These are phyloP conservation scores for Agonopterix heracliana DNA, from an alignment of 2,888 invertebrate species.

Conservation along the genomic window DNA sequence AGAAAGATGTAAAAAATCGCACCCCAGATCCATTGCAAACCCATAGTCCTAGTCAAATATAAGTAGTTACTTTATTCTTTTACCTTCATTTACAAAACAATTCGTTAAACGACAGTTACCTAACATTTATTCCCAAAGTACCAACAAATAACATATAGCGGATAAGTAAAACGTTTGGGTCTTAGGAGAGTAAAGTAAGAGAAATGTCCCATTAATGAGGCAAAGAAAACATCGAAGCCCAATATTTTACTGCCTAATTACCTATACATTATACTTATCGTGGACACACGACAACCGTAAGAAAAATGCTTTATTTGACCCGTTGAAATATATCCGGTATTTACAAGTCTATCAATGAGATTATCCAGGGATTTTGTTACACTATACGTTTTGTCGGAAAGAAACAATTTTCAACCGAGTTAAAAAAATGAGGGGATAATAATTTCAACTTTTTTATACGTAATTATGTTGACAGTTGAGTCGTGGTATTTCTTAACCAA, in stretches of 20 bases:
- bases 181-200: slow-evolving; percentile 55
- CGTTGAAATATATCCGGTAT: slow-evolving; percentile 52
- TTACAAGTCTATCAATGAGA: slow-evolving; percentile 64
- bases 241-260: slow-evolving; percentile 68
- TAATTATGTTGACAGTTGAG: no score
- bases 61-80: no score
- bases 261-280: slow-evolving; percentile 70
- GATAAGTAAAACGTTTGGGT: slow-evolving; percentile 1
- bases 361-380: slow-evolving; percentile 20
- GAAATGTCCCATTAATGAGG: slow-evolving; percentile 60
- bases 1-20: no score
- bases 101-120: background rate
- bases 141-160: background rate
- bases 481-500: no score
- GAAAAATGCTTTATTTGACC: slow-evolving; percentile 58
- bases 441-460: no score
- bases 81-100: background rate
- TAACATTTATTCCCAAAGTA: background rate
- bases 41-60: no score
- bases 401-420: no score
- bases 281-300: slow-evolving; percentile 31
- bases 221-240: slow-evolving; percentile 55
- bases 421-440: no score
- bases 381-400: no score
- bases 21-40: no score